Evolutionary conservation across 1,140 invertebrate species (phyloP).

Genomic region (Portunus trituberculatus): DNA sequence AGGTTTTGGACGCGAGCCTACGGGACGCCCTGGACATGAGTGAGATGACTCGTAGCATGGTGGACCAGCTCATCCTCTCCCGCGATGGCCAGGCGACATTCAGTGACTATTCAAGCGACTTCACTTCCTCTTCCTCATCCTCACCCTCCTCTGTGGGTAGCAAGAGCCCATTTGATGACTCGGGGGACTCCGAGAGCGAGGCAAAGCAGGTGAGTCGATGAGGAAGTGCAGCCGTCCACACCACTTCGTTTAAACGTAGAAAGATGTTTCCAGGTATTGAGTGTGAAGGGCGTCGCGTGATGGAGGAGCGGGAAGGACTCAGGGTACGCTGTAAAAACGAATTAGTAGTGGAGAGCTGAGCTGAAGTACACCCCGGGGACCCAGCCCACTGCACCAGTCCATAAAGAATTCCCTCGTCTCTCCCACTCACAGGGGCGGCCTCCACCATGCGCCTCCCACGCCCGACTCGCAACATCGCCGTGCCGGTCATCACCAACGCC

Average conservation of each 20-base stretch:
- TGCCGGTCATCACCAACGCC: constrained; percentile 65
- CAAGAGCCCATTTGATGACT: constrained; percentile 73
- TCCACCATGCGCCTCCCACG: constrained; percentile 73
- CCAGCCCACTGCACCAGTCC: background rate
- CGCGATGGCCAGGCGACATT: constrained; percentile 81
- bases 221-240: background rate
- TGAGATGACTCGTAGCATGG: constrained; percentile 79
- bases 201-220: constrained; percentile 56
- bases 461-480: constrained; percentile 64
- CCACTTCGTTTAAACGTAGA: too few relatives aligned
- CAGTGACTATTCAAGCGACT: constrained; percentile 80
- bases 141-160: constrained; percentile 61
- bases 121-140: constrained; percentile 77
- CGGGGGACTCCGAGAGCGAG: constrained; percentile 59
- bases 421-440: constrained; percentile 40
- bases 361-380: background rate
- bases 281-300: background rate
- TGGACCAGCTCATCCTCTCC: constrained; percentile 81
- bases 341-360: background rate
- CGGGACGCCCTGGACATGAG: constrained; percentile 84
- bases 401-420: background rate
- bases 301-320: background rate
- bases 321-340: background rate
- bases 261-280: too few relatives aligned
- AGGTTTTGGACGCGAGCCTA: constrained; percentile 82